Base-by-base conservation (phyloP, 2,113 vertebrate genomes). In the Redunca redunca region DNA sequence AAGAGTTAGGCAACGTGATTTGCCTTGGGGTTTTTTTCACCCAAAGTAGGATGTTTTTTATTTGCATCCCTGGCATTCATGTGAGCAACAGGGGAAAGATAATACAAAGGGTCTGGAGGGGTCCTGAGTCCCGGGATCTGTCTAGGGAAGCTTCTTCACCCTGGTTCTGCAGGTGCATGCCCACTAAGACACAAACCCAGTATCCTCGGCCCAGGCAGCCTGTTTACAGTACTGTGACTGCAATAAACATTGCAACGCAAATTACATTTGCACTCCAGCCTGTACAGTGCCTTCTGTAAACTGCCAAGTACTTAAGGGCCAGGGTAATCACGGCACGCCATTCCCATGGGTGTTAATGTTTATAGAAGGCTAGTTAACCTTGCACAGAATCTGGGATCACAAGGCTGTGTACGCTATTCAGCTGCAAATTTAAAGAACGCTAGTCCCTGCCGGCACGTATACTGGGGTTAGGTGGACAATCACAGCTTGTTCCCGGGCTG, bases 291-390 rank as follows among this genome's bases (percentile, higher is more conserved):
- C 55, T 94, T 95, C 90, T 97, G 67, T 90, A 97, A 97, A 96
- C 87, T 55, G 93, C 94, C 92, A 94, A 94, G 95, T 86, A 90
- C 95, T 91, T 86, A 97, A 25, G 55, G 86, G 46, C 62, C 40
- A 14, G 19, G 60, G 0, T 77, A 88, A 97, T 97, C 90, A 95
- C 4, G 0, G 58, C 55, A 25, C 25, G 1, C 95, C 48, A 28
- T 90, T 98, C 97, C 94, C 92, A 88, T 8, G 93, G 5, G 3
- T 0, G 10, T 93, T 87, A 95, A 90, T 92, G 58, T 98, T 96
- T 98, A 95, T 11, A 89, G 40, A 87, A 97, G 48, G 40, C 67
- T 97, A 74, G 91, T 96, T 97, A 97, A 95, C 93, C 96, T 91
- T 25, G 28, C 46, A 80, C 2, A 36, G 14, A 57, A 83, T 62